These are phyloP conservation scores for Eupithecia centaureata DNA, from an alignment of 2,888 invertebrate genomes.

Conservation along the genomic window DNA sequence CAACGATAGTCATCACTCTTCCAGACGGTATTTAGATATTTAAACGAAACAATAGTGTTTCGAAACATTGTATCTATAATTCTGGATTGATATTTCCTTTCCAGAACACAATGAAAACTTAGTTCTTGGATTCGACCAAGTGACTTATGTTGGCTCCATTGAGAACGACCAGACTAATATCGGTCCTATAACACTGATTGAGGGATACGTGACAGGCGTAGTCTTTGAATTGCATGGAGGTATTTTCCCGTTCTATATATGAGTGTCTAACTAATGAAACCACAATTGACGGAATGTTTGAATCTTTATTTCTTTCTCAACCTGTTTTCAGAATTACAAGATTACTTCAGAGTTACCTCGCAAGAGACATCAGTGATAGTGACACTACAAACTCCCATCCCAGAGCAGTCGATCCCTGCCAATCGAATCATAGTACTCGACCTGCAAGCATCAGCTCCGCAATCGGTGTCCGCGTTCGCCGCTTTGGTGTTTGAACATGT, in stretches of 20 bases:
- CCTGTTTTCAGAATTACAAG: slow-evolving; percentile 23
- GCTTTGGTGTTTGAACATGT: slow-evolving; percentile 49
- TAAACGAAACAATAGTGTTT: background rate
- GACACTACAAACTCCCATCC: slow-evolving; percentile 39
- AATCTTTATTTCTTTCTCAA: background rate
- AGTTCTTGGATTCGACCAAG: slow-evolving; percentile 46
- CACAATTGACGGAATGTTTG: no score
- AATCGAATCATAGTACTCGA: slow-evolving; percentile 48
- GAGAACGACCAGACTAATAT: slow-evolving; percentile 38
- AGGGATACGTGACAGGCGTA: slow-evolving; percentile 49
- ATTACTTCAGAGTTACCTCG: slow-evolving; percentile 21
- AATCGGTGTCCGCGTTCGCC: slow-evolving; percentile 46
- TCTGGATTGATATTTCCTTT: slow-evolving; percentile 1
- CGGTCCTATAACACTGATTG: slow-evolving; percentile 46
- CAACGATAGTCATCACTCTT: slow-evolving; percentile 48
- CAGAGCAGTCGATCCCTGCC: slow-evolving; percentile 46
- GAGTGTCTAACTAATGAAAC: no score
- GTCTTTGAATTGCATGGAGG: slow-evolving; percentile 50
- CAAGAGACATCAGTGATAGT: slow-evolving; percentile 29
- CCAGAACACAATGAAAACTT: slow-evolving; percentile 29
- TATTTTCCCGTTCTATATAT: slow-evolving; percentile 25
- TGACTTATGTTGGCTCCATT: slow-evolving; percentile 48
- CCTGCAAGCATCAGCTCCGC: slow-evolving; percentile 48
- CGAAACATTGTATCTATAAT: background rate
- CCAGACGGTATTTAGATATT: slow-evolving; percentile 31